Percentiles rank a stretch among this genome's conserved stretches.
These are phyloP conservation scores for Willowsia nigromaculata DNA, from an alignment of 2,888 invertebrate genomes.

Conservation along the genomic window DNA sequence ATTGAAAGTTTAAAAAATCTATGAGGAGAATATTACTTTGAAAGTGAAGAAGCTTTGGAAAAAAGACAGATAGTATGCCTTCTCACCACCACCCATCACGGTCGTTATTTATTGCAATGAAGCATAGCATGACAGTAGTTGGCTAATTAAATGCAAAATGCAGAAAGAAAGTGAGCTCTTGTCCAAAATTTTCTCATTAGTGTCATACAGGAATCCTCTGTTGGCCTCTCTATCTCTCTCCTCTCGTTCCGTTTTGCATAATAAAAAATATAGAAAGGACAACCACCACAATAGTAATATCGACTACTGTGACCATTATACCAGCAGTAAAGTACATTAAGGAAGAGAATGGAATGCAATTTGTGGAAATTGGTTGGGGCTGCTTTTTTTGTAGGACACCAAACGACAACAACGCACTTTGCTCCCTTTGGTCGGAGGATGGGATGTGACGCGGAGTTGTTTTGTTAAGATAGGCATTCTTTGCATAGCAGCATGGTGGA, in stretches of 20 bases:
- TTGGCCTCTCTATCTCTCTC: background rate
- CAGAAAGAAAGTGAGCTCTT: slow-evolving; percentile 26
- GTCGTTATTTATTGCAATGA: slow-evolving; percentile 61
- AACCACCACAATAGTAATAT: slow-evolving; percentile 1
- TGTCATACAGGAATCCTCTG: slow-evolving; percentile 44
- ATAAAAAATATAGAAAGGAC: slow-evolving; percentile 19
- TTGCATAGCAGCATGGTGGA: background rate
- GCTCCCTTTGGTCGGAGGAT: background rate
- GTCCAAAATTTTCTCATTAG: slow-evolving; percentile 62
- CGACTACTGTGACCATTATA: slow-evolving; percentile 19
- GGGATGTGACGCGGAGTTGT: slow-evolving; percentile 6
- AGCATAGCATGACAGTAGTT: slow-evolving; percentile 64
- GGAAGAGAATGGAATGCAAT: slow-evolving; percentile 51
- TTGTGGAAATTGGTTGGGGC: slow-evolving; percentile 33
- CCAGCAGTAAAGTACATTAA: background rate
- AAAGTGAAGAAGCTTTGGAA: background rate
- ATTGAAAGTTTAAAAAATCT: no score
- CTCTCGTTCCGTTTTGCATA: slow-evolving; percentile 3
- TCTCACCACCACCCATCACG: slow-evolving; percentile 23
- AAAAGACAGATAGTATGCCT: background rate
- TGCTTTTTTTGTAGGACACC: slow-evolving; percentile 29
- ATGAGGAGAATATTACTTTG: no score
- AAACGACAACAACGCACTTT: slow-evolving; percentile 31
- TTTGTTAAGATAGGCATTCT: slow-evolving; percentile 26
- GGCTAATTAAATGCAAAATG: slow-evolving; percentile 68